A percentile compares a stretch with the other conserved stretches of the same genome.
These are phyloP conservation scores for Rhabdophis nuchalis DNA, from an alignment of 2,797 vertebrate genomes.

Conservation along the genomic window DNA sequence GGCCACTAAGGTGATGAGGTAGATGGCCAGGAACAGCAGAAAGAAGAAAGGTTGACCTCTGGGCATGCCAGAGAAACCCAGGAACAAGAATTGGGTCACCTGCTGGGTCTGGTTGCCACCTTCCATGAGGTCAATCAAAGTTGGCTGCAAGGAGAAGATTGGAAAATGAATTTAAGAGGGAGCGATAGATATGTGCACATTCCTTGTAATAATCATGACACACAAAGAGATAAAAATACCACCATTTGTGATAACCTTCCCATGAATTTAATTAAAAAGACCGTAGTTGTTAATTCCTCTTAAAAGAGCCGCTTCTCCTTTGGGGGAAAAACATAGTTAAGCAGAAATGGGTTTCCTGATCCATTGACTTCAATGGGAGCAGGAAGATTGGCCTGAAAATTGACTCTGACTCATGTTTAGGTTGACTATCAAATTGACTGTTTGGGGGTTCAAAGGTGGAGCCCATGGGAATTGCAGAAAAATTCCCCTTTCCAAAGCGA, in stretches of 20 bases:
- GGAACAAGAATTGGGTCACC: slow-evolving; percentile 46
- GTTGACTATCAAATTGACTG: no score
- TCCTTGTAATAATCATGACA: not conserved
- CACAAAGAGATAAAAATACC: not conserved
- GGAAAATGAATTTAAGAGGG: not conserved
- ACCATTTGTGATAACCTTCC: not conserved
- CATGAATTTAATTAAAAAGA: not conserved
- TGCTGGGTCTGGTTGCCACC: not conserved
- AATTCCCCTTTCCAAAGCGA: not conserved
- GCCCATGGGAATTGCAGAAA: not conserved
- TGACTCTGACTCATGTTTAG: not conserved
- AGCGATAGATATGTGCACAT: not conserved
- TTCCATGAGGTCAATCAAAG: not conserved
- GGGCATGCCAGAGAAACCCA: slow-evolving; percentile 40
- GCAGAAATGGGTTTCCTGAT: not conserved
- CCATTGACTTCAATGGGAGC: not conserved
- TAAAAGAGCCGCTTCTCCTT: not conserved
- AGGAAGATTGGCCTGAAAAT: not conserved
- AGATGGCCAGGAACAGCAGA: slow-evolving; percentile 50
- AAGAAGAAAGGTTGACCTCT: slow-evolving; percentile 37
- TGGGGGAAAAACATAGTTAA: not conserved
- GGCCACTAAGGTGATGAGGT: slow-evolving; percentile 50
- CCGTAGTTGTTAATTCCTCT: not conserved
- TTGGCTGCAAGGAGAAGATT: not conserved
- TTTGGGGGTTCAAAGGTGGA: not conserved